These are phyloP conservation scores for Drosophila mimetica DNA, from an alignment of 2,888 invertebrate species.

Conservation along the genomic window DNA sequence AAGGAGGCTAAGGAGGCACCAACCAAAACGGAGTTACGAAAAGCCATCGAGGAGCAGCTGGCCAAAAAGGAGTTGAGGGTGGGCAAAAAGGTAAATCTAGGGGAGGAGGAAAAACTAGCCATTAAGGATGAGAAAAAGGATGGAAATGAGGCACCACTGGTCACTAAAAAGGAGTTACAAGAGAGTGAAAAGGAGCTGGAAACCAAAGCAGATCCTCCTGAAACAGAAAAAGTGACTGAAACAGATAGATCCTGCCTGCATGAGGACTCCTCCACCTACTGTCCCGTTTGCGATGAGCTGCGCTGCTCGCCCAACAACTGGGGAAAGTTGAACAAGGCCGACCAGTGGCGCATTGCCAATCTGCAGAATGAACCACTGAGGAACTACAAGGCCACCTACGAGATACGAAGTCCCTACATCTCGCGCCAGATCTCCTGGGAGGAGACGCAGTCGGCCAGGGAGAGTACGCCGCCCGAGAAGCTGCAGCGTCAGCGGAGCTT, in stretches of 20 bases:
- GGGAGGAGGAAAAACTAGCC: not conserved
- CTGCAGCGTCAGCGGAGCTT: constrained; percentile 61
- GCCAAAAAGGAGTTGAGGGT: constrained; percentile 11
- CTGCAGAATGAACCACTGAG: constrained; percentile 68
- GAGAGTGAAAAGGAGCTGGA: not conserved
- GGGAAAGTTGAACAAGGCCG: constrained; percentile 68
- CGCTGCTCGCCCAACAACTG: constrained; percentile 64
- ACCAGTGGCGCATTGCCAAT: constrained; percentile 73
- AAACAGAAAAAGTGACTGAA: constrained; percentile 1
- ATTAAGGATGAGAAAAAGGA: not conserved
- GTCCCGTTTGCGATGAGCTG: constrained; percentile 59
- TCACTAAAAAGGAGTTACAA: not conserved
- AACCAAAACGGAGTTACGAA: constrained; percentile 4
- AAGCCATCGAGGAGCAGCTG: constrained; percentile 14
- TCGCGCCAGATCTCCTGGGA: constrained; percentile 81
- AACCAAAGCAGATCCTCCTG: not conserved
- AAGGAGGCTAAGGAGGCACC: not conserved
- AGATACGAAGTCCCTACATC: constrained; percentile 78
- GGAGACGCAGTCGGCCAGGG: constrained; percentile 52
- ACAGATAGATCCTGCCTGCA: not conserved
- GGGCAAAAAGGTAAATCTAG: not conserved
- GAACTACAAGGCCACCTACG: constrained; percentile 80
- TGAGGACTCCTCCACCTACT: constrained; percentile 43
- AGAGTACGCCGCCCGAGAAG: constrained; percentile 22
- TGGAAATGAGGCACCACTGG: not conserved